Percentiles rank a stretch among this genome's conserved stretches.
phyloP scores from a whole-genome alignment of 2,797 vertebrate species.

The Trematomus bernacchii region DNA sequence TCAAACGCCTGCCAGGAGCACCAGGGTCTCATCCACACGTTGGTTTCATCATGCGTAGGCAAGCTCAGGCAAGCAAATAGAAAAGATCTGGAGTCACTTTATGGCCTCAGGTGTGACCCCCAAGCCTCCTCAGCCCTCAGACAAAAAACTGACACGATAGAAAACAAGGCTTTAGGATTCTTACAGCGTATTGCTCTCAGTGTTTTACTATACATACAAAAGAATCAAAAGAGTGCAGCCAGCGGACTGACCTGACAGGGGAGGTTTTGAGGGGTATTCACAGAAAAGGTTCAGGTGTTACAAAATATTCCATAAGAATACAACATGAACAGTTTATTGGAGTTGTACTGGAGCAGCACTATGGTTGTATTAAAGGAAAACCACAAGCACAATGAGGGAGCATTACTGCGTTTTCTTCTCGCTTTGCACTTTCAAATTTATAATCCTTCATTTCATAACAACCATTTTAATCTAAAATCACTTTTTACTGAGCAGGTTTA shows the following conservation, averaged over 20 bases:
- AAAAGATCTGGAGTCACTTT: constrained; percentile 44
- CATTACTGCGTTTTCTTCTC: constrained; percentile 32
- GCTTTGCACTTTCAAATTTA: constrained; percentile 17
- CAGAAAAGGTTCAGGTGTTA: constrained; percentile 64
- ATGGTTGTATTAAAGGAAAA: constrained; percentile 60
- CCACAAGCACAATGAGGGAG: constrained; percentile 57
- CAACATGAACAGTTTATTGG: constrained; percentile 58
- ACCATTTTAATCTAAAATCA: constrained; percentile 49
- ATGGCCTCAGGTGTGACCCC: constrained; percentile 28
- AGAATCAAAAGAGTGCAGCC: constrained; percentile 69
- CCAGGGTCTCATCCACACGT: constrained; percentile 42
- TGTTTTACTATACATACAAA: constrained; percentile 79
- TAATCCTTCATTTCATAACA: constrained; percentile 48
- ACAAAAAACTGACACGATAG: constrained; percentile 67
- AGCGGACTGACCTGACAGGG: constrained; percentile 41
- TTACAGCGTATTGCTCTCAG: constrained; percentile 83
- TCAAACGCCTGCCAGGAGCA: constrained; percentile 54
- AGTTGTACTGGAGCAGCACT: constrained; percentile 62
- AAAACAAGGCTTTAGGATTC: constrained; percentile 80
- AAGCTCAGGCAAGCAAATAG: constrained; percentile 43
- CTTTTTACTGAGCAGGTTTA: constrained; percentile 53
- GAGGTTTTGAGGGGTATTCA: constrained; percentile 53
- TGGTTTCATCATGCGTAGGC: constrained; percentile 31
- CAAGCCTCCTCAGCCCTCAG: constrained; percentile 37
- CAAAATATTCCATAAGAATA: constrained; percentile 70